phyloP scores from a whole-genome alignment of 2,113 vertebrate species.

The Amphiprion ocellaris region DNA sequence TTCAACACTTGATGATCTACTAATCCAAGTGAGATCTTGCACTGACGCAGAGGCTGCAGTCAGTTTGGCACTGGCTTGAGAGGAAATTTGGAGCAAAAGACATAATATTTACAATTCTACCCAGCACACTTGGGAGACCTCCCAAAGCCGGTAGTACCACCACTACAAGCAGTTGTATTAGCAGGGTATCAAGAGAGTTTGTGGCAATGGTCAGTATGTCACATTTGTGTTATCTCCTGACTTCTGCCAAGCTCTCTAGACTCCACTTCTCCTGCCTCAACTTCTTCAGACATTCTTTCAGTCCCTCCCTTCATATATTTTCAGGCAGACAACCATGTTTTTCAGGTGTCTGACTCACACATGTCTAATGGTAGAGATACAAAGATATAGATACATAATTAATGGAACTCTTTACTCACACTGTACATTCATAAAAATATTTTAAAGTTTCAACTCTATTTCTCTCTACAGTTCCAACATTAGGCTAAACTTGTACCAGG shows the following conservation, averaged over 20 bases:
- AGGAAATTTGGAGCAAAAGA: conserved; percentile 62
- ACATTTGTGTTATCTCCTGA: not conserved
- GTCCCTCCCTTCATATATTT: conserved; percentile 10
- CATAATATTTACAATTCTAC: conserved; percentile 75
- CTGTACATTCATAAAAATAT: not conserved
- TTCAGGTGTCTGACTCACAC: not conserved
- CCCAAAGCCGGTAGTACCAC: conserved; percentile 1
- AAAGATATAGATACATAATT: too few relatives aligned
- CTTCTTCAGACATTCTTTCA: conserved; percentile 42
- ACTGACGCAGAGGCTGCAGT: conserved; percentile 31
- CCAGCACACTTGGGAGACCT: conserved; percentile 38
- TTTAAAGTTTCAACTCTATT: not conserved
- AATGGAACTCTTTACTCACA: not conserved
- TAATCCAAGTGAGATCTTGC: conserved; percentile 72
- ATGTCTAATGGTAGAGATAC: not conserved
- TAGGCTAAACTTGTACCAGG: too few relatives aligned
- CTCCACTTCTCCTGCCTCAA: not conserved
- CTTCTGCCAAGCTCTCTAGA: conserved; percentile 4
- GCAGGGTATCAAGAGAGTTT: conserved; percentile 1
- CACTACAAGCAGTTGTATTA: not conserved
- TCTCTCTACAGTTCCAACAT: not conserved
- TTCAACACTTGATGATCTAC: conserved; percentile 92
- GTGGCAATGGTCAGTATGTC: conserved; percentile 19
- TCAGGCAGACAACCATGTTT: not conserved
- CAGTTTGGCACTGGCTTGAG: conserved; percentile 49